Base-by-base conservation (phyloP, 2,888 invertebrate genomes). In the Lydus trimaculatus region DNA sequence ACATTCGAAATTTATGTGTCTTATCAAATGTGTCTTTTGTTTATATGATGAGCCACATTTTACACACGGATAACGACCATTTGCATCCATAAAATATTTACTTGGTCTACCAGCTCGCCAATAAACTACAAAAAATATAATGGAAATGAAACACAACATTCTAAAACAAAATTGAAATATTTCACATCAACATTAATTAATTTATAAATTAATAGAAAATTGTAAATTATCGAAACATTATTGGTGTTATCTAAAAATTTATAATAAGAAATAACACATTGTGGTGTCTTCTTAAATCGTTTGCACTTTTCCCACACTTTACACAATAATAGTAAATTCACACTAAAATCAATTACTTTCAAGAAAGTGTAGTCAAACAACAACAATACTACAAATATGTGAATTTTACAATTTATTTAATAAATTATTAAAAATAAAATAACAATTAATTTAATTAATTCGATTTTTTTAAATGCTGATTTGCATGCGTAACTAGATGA, bases 1-100 rank as follows among this genome's bases (percentile, higher is more conserved):
- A 62, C 81, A 81, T 67, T 81, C 80, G 65, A 77, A 80, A 64
- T 78, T 76, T 23, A 79, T 63, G 70, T 81, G 81, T 36, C 80
- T 66, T 4, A 77, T 77, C 58, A 81, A 68, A 70, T 80, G 80
- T 9, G 80, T 81, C 67, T 80, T 81, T 65, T 81, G 79, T 62
- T 81, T 81, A 33, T 80, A 80, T 15, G 74, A 66, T 60, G 71
- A 76, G 11, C 74, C 74, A 64, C 80, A 80, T 67, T 67, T 76
- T 1, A 71, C 60, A 59, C 75, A 75, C 11, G 77, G 78, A 73
- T 69, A 78, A 31, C 78, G 71, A 31, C 78, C 78, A 31, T 65
- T 59, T 11, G 71, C 70, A 63, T 76, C 75, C 73, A 77, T 75
- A 60, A 66, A 56, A 68, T 78, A 78, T 70, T 76, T 77, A 67